Conservation (phyloP, 2,797 vertebrate genomes). For the Sarcophilus harrisii region DNA sequence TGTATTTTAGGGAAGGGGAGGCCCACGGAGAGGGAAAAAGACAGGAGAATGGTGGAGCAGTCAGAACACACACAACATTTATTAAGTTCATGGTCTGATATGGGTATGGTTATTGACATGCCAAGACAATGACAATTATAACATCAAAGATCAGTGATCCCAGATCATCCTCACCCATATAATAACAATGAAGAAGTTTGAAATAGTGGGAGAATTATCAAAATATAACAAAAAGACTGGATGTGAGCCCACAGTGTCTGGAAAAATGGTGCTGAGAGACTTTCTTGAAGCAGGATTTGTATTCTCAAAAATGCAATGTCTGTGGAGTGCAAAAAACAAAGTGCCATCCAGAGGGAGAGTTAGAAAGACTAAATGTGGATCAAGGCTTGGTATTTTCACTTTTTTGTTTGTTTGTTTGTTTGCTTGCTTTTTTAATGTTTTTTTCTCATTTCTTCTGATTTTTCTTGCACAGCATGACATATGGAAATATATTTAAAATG, state of each 20-base stretch:
- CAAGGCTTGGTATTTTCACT: no score
- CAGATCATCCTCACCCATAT: background rate
- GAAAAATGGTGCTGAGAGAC: background rate
- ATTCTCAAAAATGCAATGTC: background rate
- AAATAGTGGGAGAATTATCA: background rate
- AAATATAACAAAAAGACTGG: background rate
- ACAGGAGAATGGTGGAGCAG: no score
- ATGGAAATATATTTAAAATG: no score
- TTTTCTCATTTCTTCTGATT: no score
- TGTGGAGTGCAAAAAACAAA: background rate
- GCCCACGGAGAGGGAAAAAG: background rate
- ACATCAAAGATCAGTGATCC: background rate
- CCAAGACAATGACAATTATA: background rate
- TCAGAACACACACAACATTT: background rate
- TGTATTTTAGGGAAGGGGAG: background rate
- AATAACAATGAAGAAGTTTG: background rate
- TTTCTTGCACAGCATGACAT: no score
- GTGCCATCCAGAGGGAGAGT: no score
- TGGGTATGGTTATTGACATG: background rate
- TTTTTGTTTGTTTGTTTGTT: no score
- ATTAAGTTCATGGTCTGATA: background rate
- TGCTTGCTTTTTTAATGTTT: no score
- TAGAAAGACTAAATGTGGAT: no score
- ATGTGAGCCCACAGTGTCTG: background rate
- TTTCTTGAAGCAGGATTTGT: background rate